A percentile compares a stretch with the other conserved stretches of the same genome.
Evolutionary conservation across 1,140 invertebrate species (phyloP).

Genomic region (Calephelis virginiensis): DNA sequence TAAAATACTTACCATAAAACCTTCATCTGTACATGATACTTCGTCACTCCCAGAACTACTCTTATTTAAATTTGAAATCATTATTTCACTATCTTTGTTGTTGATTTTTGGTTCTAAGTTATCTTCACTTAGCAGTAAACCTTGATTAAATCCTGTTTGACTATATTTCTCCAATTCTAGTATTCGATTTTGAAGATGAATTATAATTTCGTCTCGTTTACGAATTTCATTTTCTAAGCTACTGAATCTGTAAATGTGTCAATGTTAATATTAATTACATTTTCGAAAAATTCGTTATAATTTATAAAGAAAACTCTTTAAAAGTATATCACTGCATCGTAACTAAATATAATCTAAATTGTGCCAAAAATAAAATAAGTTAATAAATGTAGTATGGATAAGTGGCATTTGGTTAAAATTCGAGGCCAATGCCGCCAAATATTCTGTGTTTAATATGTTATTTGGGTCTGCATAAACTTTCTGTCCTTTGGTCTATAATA

Average conservation of each 20-base stretch:
- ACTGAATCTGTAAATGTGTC: slow-evolving; percentile 77
- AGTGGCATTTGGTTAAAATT: too few species aligned
- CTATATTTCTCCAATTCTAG: slow-evolving; percentile 81
- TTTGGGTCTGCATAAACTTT: too few species aligned
- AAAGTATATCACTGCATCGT: not conserved
- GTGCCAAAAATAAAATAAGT: too few species aligned
- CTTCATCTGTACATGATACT: slow-evolving; percentile 64
- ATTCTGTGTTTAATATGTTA: too few species aligned
- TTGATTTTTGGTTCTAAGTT: not conserved
- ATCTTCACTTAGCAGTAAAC: not conserved
- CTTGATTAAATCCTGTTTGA: slow-evolving; percentile 24
- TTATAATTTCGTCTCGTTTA: slow-evolving; percentile 88
- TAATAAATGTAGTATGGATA: too few species aligned
- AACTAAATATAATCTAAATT: too few species aligned
- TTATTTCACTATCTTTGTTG: slow-evolving; percentile 19
- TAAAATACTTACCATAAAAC: slow-evolving; percentile 76
- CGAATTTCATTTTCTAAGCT: slow-evolving; percentile 87
- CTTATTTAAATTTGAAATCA: slow-evolving; percentile 47
- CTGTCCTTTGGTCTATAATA: too few species aligned
- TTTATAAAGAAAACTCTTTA: not conserved
- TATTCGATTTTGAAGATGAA: slow-evolving; percentile 85
- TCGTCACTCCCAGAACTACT: slow-evolving; percentile 73
- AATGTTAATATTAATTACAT: not conserved
- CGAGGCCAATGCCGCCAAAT: too few species aligned
- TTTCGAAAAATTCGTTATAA: not conserved